Evolutionary conservation across 1,140 invertebrate genomes (phyloP).

Genomic region (Anastatus disparis): DNA sequence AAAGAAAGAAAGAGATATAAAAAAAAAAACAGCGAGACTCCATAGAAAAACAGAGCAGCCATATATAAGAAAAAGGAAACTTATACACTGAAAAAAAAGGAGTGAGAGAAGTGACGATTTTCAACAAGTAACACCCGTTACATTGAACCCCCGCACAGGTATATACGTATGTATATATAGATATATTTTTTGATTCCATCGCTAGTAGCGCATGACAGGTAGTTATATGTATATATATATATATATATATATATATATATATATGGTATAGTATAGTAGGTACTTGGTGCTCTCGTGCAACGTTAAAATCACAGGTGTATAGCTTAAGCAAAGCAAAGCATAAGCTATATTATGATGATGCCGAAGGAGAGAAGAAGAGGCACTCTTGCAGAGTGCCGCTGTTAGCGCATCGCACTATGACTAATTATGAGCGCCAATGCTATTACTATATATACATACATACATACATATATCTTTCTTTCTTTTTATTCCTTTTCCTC

Average conservation of each 20-base stretch:
- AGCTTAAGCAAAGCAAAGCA: constrained; percentile 4
- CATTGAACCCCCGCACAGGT: constrained; percentile 28
- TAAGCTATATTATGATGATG: too few species aligned
- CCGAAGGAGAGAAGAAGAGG: too few species aligned
- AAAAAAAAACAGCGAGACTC: background rate
- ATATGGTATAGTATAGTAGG: too few species aligned
- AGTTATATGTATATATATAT: too few species aligned
- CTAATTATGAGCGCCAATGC: constrained; percentile 58
- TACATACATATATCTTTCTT: background rate
- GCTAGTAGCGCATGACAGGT: constrained; percentile 18
- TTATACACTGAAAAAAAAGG: background rate
- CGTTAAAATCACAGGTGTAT: background rate
- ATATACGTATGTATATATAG: too few species aligned
- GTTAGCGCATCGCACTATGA: constrained; percentile 67
- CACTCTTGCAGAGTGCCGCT: constrained; percentile 67
- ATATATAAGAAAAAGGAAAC: background rate
- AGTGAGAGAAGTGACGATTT: background rate
- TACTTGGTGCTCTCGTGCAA: background rate
- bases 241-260: too few species aligned
- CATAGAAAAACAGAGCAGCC: background rate
- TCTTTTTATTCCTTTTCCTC: background rate
- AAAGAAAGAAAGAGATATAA: too few species aligned
- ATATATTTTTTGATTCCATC: constrained; percentile 24
- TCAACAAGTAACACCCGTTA: constrained; percentile 36
- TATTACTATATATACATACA: background rate